Conservation (phyloP, 2,113 vertebrate genomes). For the Triplophysa rosa region DNA sequence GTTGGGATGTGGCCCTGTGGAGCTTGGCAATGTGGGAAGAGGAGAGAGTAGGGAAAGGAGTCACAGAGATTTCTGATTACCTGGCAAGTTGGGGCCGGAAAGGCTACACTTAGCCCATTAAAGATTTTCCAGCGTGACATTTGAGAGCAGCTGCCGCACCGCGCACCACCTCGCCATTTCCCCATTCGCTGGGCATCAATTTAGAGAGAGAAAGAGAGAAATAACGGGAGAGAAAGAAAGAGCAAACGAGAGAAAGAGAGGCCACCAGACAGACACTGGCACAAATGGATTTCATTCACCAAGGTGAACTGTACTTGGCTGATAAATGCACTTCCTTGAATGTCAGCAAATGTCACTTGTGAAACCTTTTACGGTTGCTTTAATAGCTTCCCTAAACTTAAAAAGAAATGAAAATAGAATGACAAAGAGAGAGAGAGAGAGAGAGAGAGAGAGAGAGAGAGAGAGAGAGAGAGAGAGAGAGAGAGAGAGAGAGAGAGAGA, state of each 20-base stretch:
- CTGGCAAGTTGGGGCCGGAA: conserved; percentile 98
- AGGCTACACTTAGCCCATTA: conserved; percentile 99
- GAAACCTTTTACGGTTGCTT: conserved; percentile 96
- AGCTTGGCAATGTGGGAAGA: conserved; percentile 71
- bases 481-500: conserved; percentile 72
- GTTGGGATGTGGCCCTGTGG: conserved; percentile 83
- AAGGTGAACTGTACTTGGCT: conserved; percentile 90
- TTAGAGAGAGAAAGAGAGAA: conserved; percentile 72
- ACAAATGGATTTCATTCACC: conserved; percentile 91
- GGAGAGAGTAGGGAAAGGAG: conserved; percentile 73
- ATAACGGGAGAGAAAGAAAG: conserved; percentile 46
- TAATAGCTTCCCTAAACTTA: conserved; percentile 86
- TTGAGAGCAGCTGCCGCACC: conserved; percentile 89
- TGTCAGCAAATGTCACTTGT: conserved; percentile 99
- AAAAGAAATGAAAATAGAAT: conserved; percentile 82
- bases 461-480: conserved; percentile 59
- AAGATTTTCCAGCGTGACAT: conserved; percentile 97
- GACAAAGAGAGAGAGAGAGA: conserved; percentile 47
- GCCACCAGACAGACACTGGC: conserved; percentile 83
- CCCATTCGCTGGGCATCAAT: conserved; percentile 88
- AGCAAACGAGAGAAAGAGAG: conserved; percentile 59
- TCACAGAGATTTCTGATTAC: conserved; percentile 90
- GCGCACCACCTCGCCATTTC: conserved; percentile 89
- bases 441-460: conserved; percentile 51
- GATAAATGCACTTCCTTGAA: conserved; percentile 99